Conservation (phyloP, 1,140 invertebrate genomes). For the Neotoxoptera formosana region DNA sequence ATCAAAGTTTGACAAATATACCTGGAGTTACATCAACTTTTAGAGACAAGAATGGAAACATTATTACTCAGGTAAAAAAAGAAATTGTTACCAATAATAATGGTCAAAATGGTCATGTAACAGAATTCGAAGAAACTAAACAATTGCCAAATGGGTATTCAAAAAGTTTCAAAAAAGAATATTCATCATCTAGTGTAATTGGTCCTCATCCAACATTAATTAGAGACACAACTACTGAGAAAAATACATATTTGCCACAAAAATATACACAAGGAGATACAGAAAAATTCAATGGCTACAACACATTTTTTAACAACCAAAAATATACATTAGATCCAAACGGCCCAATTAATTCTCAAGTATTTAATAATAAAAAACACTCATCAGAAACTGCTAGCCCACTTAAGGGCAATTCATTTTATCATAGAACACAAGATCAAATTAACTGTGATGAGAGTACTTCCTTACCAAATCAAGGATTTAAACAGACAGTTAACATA, state of each 20-base stretch:
- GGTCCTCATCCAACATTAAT: background rate
- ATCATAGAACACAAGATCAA: background rate
- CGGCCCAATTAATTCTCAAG: background rate
- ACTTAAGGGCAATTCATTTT: background rate
- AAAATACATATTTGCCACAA: background rate
- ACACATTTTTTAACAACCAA: slow-evolving; percentile 37
- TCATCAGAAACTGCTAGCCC: background rate
- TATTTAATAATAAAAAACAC: background rate
- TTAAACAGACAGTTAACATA: background rate
- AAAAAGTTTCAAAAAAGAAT: slow-evolving; percentile 54
- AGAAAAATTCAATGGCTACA: slow-evolving; percentile 26
- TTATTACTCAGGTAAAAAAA: slow-evolving; percentile 35
- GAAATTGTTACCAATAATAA: slow-evolving; percentile 12
- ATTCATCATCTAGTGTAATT: slow-evolving; percentile 43
- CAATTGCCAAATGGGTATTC: slow-evolving; percentile 48
- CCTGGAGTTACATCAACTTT: slow-evolving; percentile 13
- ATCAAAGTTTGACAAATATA: background rate
- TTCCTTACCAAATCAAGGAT: background rate
- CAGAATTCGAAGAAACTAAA: slow-evolving; percentile 40
- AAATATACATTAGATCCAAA: background rate
- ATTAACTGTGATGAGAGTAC: background rate
- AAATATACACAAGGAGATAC: background rate
- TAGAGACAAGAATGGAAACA: slow-evolving; percentile 29
- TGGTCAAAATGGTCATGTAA: background rate
- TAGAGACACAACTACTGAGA: background rate